Evolutionary conservation across 1,140 invertebrate genomes (phyloP).

Genomic region (Zaprionus kolodkinae): DNA sequence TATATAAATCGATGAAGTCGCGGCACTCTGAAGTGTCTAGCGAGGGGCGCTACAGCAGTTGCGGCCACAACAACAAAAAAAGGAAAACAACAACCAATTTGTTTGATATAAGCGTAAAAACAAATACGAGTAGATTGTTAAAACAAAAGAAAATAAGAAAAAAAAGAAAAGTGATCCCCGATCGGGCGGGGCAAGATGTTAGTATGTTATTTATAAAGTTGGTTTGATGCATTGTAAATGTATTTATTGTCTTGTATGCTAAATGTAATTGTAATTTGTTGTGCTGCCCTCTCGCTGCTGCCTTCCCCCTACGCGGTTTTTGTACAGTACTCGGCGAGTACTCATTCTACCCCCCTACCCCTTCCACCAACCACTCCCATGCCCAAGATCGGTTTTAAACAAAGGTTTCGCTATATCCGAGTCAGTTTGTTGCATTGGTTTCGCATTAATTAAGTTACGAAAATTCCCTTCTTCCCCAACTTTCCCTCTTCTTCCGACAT

Average conservation of each 20-base stretch:
- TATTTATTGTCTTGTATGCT: constrained; percentile 49
- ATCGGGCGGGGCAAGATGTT: neutral
- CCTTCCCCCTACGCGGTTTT: neutral
- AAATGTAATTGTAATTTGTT: constrained; percentile 30
- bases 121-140: constrained; percentile 33
- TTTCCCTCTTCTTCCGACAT: neutral
- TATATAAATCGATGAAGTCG: neutral
- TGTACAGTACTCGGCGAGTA: constrained; percentile 24
- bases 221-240: constrained; percentile 72
- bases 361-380: too few relatives aligned
- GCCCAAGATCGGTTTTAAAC: constrained; percentile 9
- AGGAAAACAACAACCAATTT: constrained; percentile 55
- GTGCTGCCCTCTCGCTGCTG: neutral
- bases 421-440: constrained; percentile 35
- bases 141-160: constrained; percentile 26
- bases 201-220: constrained; percentile 68
- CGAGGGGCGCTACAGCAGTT: neutral
- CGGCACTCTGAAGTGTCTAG: neutral
- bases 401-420: constrained; percentile 45
- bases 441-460: constrained; percentile 15
- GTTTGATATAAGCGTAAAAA: constrained; percentile 51
- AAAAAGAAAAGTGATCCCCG: constrained; percentile 66
- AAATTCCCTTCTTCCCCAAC: neutral
- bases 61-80: constrained; percentile 7
- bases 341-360: neutral